Evolutionary conservation across 2,888 invertebrate species (phyloP).

Genomic region (Drosophila nr. perissopoda): DNA sequence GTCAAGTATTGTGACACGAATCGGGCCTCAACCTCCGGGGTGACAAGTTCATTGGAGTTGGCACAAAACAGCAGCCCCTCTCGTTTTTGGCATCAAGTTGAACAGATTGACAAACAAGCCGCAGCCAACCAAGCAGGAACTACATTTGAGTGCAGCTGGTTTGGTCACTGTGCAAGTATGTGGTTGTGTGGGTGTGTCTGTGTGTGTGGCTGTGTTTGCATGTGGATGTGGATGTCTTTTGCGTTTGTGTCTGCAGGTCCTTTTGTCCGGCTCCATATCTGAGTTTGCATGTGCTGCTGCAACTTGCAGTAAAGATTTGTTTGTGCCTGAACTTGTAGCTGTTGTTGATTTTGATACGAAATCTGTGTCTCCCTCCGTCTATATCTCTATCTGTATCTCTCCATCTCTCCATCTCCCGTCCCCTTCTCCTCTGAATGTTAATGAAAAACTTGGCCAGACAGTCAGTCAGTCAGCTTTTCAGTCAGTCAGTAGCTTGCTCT

Average conservation of each 20-base stretch:
- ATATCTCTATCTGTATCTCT: no score
- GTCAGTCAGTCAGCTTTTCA: constrained; percentile 14
- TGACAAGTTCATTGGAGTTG: constrained; percentile 72
- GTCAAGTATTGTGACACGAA: constrained; percentile 32
- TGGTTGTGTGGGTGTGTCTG: constrained; percentile 21
- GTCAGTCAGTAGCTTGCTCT: constrained; percentile 22
- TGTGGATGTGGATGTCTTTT: constrained; percentile 20
- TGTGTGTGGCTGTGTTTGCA: constrained; percentile 12
- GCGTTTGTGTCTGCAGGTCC: constrained; percentile 26
- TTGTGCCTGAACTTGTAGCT: constrained; percentile 65
- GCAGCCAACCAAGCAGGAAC: constrained; percentile 75
- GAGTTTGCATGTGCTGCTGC: constrained; percentile 57
- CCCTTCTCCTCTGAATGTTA: constrained; percentile 23
- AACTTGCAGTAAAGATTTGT: constrained; percentile 59
- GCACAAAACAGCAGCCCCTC: constrained; percentile 61
- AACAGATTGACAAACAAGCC: constrained; percentile 81
- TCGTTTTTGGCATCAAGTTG: constrained; percentile 65
- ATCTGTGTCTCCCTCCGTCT: constrained; percentile 25
- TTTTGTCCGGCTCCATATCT: constrained; percentile 26
- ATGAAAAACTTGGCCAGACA: constrained; percentile 51
- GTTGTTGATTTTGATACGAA: constrained; percentile 69
- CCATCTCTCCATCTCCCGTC: neutral
- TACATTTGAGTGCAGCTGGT: constrained; percentile 62
- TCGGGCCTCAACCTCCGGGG: constrained; percentile 34
- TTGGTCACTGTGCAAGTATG: constrained; percentile 22